Percentiles rank a stretch among this genome's conserved stretches.
Evolutionary conservation across 2,797 vertebrate genomes (phyloP).

Genomic region (Anas bahamensis): DNA sequence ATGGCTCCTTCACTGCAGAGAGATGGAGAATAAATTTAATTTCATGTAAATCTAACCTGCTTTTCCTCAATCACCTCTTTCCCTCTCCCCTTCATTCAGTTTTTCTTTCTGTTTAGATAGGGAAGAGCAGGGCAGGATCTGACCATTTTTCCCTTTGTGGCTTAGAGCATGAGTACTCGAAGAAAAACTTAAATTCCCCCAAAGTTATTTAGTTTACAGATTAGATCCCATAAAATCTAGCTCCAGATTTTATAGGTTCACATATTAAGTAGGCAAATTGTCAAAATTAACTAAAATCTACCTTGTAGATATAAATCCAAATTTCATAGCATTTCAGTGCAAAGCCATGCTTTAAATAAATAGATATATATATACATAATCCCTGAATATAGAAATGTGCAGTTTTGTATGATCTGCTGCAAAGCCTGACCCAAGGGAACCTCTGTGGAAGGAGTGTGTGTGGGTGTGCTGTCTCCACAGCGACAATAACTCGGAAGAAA

Average conservation of each 20-base stretch:
- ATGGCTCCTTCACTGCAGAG: neutral
- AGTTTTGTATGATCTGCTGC: neutral
- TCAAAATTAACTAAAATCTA: neutral
- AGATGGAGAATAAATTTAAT: neutral
- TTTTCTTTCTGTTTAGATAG: neutral
- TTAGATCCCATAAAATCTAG: neutral
- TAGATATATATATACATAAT: neutral
- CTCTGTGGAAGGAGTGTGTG: neutral
- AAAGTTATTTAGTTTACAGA: neutral
- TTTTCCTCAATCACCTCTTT: neutral
- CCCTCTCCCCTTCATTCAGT: fast-evolving
- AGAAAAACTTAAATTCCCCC: neutral
- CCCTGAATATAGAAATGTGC: neutral
- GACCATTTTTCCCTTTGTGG: neutral
- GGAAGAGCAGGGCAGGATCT: neutral
- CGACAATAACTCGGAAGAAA: neutral
- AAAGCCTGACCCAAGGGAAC: neutral
- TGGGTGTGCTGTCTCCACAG: neutral
- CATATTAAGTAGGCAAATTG: neutral
- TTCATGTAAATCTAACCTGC: neutral
- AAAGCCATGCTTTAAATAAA: neutral
- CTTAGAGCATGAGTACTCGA: neutral
- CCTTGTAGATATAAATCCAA: neutral
- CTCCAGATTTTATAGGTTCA: neutral
- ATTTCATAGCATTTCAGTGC: neutral